Conservation (phyloP, 2,888 invertebrate species). For the Formica aserva region DNA sequence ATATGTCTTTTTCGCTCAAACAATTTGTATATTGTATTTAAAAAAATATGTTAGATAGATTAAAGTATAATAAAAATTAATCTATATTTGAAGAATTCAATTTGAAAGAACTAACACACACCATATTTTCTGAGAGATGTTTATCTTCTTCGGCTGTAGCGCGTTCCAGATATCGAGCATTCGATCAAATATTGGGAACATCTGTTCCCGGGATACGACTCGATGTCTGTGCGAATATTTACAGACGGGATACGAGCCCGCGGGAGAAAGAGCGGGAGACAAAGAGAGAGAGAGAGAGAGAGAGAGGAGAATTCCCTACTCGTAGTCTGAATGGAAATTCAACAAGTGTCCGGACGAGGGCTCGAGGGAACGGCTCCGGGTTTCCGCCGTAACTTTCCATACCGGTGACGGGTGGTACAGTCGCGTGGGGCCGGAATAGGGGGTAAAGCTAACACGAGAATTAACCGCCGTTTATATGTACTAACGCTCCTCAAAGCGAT, state of each 20-base stretch:
- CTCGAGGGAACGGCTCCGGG: slow-evolving; percentile 57
- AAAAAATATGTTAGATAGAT: background rate
- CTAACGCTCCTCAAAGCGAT: slow-evolving; percentile 24
- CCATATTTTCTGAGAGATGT: background rate
- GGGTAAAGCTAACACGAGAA: slow-evolving; percentile 45
- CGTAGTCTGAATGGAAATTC: slow-evolving; percentile 71
- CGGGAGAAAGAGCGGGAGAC: background rate
- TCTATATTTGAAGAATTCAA: background rate
- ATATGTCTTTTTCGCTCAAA: too few species aligned
- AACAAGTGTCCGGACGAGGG: slow-evolving; percentile 70
- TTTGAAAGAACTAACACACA: background rate
- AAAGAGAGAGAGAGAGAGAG: background rate
- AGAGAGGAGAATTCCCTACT: slow-evolving; percentile 51
- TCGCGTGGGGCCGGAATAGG: slow-evolving; percentile 12
- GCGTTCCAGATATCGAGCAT: background rate
- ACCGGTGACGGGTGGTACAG: slow-evolving; percentile 41
- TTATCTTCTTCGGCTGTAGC: background rate
- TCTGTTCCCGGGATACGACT: background rate
- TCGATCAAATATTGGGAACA: background rate
- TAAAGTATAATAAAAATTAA: background rate
- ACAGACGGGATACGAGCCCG: background rate
- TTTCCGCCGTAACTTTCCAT: slow-evolving; percentile 67
- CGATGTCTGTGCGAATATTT: slow-evolving; percentile 34
- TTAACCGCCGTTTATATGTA: slow-evolving; percentile 31
- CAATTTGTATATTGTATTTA: background rate